Evolutionary conservation across 2,888 invertebrate species (phyloP).

Genomic region (Hypomecis punctinalis): DNA sequence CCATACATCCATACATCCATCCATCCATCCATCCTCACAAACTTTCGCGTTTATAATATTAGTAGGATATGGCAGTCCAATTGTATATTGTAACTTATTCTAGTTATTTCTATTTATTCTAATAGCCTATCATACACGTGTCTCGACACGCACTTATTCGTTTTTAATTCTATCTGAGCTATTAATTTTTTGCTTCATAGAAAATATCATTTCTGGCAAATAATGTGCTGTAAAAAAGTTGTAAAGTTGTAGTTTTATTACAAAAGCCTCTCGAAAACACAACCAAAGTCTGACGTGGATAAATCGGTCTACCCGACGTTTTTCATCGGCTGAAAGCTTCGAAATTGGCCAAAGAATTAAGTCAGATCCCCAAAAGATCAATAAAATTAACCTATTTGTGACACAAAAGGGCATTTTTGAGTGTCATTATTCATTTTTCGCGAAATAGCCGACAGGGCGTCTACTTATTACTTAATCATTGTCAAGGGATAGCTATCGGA

Average conservation of each 20-base stretch:
- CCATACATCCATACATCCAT: too few relatives aligned
- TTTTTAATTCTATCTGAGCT: too few relatives aligned
- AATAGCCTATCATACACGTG: too few relatives aligned
- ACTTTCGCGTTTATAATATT: too few relatives aligned
- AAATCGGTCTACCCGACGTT: conserved; percentile 11
- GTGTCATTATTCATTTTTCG: conserved; percentile 43
- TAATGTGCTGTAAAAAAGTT: conserved; percentile 2
- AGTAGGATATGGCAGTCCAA: too few relatives aligned
- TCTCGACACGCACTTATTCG: too few relatives aligned
- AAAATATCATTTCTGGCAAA: not conserved
- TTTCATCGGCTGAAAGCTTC: conserved; percentile 14
- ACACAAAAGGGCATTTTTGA: conserved; percentile 32
- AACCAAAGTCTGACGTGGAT: conserved; percentile 6
- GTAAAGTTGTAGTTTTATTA: not conserved
- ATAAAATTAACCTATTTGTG: conserved; percentile 39
- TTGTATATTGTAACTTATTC: too few relatives aligned
- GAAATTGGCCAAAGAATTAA: conserved; percentile 22
- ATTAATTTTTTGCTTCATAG: not conserved
- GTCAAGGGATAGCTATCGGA: conserved; percentile 34
- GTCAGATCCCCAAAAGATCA: conserved; percentile 28
- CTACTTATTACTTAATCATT: conserved; percentile 48
- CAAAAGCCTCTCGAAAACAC: not conserved
- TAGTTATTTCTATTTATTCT: too few relatives aligned
- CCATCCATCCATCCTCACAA: too few relatives aligned
- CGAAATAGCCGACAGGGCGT: conserved; percentile 40